Evolutionary conservation across 2,888 invertebrate genomes (phyloP), one percentile per base, ranked within the genome.

Genomic region (Oasisia sp.): DNA sequence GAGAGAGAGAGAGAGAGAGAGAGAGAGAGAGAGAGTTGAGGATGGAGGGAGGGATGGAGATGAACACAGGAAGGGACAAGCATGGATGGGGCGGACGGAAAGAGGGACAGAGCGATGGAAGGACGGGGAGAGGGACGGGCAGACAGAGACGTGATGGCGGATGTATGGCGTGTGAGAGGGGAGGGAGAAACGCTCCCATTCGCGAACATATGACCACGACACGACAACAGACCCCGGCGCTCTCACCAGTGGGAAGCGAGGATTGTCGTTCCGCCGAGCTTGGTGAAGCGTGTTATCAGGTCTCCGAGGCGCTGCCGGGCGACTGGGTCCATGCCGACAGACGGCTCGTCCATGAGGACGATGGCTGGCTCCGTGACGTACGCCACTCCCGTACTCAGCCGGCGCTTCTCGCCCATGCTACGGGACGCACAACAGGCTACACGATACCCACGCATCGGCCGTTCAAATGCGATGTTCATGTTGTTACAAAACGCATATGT

Each of bases 331-430:
- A 74, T 27, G 74, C 74, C 74, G 74, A 74, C 74, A 27, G 74
- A 74, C 74, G 74, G 74, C 74, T 74, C 74, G 74, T 74, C 74
- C 19, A 74, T 74, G 74, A 74, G 74, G n/a, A 74, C n/a, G 27
- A 74, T n/a, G 27, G 74, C 27, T 3, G 74, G 74, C n/a, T 74
- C 74, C 2, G 74, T 74, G 74, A 74, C 74, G 74, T 27, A 74
- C 19, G 74, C 74, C 74, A 74, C 27, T n/a, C 27, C 74, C 3
- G 74, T 27, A 27, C 74, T 74, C 74, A 74, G 74, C 7, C 74
- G 27, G 27, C 74, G 74, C 27, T 74, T 74, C 74, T 74, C 74
- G 7, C 74, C 74, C 74, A 14, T 19, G 27, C 74, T 74, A 74
- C 74, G 27, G 74, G 7, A 74, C 74, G 27, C 74, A 74, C 27